Percentiles rank a stretch among this genome's conserved stretches.
Conservation (phyloP, 2,113 vertebrate genomes). For the Capra hircus region DNA sequence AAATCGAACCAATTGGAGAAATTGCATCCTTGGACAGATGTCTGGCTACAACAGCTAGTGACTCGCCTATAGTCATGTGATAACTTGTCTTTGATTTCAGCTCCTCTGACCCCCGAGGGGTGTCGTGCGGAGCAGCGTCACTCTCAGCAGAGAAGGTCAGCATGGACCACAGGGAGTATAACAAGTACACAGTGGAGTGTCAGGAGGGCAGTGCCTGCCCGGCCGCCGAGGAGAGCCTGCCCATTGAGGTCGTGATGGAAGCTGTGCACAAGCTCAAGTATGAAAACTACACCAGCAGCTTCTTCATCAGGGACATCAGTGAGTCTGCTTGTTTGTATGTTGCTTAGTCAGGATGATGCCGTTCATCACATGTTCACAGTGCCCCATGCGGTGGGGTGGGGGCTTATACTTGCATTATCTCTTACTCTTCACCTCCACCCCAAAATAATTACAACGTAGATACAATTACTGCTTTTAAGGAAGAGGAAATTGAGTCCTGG, state of each 20-base stretch:
- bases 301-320: slow-evolving; percentile 84
- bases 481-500: not conserved
- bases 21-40: not conserved
- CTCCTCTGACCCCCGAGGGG: slow-evolving; percentile 14
- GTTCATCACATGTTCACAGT: not conserved
- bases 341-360: not conserved
- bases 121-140: slow-evolving; percentile 69
- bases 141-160: slow-evolving; percentile 45
- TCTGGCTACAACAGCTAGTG: not conserved
- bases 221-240: slow-evolving; percentile 77
- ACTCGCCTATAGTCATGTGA: not conserved
- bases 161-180: not conserved
- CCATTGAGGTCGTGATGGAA: slow-evolving; percentile 67
- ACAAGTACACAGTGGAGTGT: slow-evolving; percentile 66
- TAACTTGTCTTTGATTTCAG: slow-evolving; percentile 38
- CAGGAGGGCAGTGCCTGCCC: slow-evolving; percentile 72
- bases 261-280: slow-evolving; percentile 73
- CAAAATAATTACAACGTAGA: not conserved
- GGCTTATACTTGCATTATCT: not conserved
- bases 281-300: slow-evolving; percentile 78
- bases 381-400: not conserved
- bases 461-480: not conserved
- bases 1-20: not conserved
- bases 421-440: not conserved
- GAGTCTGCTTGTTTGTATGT: slow-evolving; percentile 33